Conservation (phyloP, 2,113 vertebrate genomes). For the Psettodes erumei region DNA sequence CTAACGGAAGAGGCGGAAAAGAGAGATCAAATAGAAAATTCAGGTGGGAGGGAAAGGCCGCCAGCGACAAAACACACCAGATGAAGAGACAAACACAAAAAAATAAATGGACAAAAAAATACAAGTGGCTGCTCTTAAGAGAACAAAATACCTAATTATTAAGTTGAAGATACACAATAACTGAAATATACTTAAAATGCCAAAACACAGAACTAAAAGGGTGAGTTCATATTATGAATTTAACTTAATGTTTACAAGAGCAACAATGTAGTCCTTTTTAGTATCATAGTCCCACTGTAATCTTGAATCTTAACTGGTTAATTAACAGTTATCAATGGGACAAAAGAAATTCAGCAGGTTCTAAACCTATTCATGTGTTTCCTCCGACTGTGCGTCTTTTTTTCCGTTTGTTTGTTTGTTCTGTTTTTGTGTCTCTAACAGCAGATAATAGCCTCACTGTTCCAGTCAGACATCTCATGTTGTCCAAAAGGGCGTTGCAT, state of each 20-base stretch:
- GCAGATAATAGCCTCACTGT: conserved; percentile 26
- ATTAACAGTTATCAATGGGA: not conserved
- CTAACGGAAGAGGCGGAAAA: not conserved
- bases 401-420: too few species aligned
- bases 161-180: not conserved
- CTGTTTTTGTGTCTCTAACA: conserved; percentile 20
- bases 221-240: too few species aligned
- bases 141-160: not conserved
- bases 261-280: too few species aligned
- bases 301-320: too few species aligned
- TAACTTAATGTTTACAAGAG: too few species aligned
- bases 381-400: not conserved
- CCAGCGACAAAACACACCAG: not conserved
- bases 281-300: too few species aligned
- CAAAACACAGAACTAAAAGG: too few species aligned
- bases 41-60: not conserved
- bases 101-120: not conserved
- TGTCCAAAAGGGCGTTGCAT: conserved; percentile 47
- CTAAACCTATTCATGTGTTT: not conserved
- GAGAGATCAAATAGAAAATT: not conserved
- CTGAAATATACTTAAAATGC: too few species aligned
- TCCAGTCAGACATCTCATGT: conserved; percentile 44
- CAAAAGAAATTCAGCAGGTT: not conserved
- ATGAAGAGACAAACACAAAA: not conserved
- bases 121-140: not conserved